Evolutionary conservation across 2,113 vertebrate genomes (phyloP).

Genomic region (Spea multiplicata): DNA sequence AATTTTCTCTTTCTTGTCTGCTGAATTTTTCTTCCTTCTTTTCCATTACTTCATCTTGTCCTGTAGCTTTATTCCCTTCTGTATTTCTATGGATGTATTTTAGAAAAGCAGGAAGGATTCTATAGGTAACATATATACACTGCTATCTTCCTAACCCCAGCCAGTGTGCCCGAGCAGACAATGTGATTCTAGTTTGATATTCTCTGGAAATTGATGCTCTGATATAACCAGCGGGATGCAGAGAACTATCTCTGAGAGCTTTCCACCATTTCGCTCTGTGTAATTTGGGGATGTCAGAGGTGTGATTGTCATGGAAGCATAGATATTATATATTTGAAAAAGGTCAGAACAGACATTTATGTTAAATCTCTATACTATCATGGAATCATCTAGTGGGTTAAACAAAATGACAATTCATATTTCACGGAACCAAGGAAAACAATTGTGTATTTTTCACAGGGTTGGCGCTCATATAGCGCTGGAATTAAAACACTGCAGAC

Average conservation of each 20-base stretch:
- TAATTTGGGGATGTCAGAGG: constrained; percentile 11
- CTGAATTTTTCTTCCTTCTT: too few relatives aligned
- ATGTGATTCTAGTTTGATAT: not conserved
- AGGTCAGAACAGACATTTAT: not conserved
- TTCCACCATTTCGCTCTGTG: not conserved
- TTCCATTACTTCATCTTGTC: too few relatives aligned
- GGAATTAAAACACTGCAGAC: too few relatives aligned
- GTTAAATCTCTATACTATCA: not conserved
- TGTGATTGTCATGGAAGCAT: constrained; percentile 3
- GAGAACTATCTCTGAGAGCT: not conserved
- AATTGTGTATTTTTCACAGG: too few relatives aligned
- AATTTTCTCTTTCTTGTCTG: too few relatives aligned
- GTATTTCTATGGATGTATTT: too few relatives aligned
- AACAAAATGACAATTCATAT: too few relatives aligned
- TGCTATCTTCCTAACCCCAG: not conserved
- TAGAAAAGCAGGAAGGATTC: too few relatives aligned
- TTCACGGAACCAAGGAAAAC: too few relatives aligned
- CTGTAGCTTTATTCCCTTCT: too few relatives aligned
- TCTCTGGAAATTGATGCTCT: constrained; percentile 5
- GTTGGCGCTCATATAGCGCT: too few relatives aligned
- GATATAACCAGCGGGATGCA: constrained; percentile 7
- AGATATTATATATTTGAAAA: constrained; percentile 9
- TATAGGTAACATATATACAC: not conserved
- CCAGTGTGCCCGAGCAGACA: not conserved
- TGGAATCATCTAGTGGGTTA: too few relatives aligned